phyloP scores from a whole-genome alignment of 2,888 invertebrate species.

The Sarcophaga rosellei region DNA sequence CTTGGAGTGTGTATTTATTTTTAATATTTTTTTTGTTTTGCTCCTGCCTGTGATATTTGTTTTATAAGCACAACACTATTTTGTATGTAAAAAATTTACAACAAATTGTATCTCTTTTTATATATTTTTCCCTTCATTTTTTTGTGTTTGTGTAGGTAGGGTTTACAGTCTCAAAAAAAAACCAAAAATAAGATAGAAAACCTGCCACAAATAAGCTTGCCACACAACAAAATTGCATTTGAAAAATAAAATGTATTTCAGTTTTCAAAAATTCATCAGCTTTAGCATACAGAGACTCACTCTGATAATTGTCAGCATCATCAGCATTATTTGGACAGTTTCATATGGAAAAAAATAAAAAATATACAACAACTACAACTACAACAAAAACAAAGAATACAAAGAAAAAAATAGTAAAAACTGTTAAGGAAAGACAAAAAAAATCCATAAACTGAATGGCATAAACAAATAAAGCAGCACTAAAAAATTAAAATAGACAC shows the following conservation, averaged over 20 bases:
- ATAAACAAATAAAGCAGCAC: slow-evolving; percentile 39
- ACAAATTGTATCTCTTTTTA: neutral
- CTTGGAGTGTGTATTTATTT: too few species aligned
- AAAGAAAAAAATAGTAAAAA: slow-evolving; percentile 22
- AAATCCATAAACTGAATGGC: neutral
- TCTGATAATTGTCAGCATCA: neutral
- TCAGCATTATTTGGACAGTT: slow-evolving; percentile 46
- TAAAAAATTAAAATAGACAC: slow-evolving; percentile 62
- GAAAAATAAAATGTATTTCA: slow-evolving; percentile 46
- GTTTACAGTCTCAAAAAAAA: neutral
- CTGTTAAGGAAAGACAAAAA: neutral
- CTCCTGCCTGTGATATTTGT: neutral
- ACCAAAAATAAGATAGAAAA: neutral
- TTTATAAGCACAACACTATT: neutral
- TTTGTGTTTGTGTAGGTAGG: neutral
- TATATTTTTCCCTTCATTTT: neutral
- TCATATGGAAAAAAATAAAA: neutral
- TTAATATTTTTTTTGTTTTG: too few species aligned
- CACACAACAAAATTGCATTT: slow-evolving; percentile 43
- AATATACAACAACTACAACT: slow-evolving; percentile 4
- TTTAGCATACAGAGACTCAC: neutral
- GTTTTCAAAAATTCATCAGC: slow-evolving; percentile 45
- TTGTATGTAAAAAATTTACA: neutral
- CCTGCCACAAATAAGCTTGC: neutral
- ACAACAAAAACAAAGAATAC: slow-evolving; percentile 16